phyloP scores from a whole-genome alignment of 2,113 vertebrate species.

The Eubucco bourcierii region DNA sequence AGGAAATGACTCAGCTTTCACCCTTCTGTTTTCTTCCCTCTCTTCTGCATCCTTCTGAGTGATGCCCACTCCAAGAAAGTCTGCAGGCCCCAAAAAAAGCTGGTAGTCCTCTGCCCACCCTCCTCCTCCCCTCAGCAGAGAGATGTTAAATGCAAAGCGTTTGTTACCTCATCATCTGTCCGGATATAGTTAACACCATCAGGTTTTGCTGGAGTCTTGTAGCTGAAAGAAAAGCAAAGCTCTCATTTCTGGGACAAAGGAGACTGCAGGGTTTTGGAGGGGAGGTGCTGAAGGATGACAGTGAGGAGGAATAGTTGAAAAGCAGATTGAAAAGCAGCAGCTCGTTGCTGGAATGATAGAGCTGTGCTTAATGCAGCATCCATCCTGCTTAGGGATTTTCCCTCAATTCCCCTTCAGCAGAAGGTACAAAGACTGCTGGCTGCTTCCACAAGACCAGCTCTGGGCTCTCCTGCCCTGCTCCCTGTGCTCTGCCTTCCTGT shows the following conservation, averaged over 20 bases:
- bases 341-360: not conserved
- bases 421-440: not conserved
- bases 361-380: not conserved
- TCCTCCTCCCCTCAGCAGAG: not conserved
- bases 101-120: conserved; percentile 28
- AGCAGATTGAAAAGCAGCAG: not conserved
- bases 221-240: conserved; percentile 77
- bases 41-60: not conserved
- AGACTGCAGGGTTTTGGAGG: not conserved
- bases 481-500: not conserved
- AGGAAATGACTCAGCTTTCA: conserved; percentile 62
- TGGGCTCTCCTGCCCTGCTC: not conserved
- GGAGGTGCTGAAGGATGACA: not conserved
- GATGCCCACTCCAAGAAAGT: conserved; percentile 5
- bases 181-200: conserved; percentile 87
- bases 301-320: not conserved
- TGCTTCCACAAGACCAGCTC: not conserved
- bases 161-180: conserved; percentile 92
- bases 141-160: not conserved
- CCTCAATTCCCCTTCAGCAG: not conserved
- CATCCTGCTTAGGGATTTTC: not conserved
- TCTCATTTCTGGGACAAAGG: conserved; percentile 10
- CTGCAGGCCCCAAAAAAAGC: not conserved
- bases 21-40: conserved; percentile 49
- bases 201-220: conserved; percentile 85